Percentiles rank a stretch among this genome's conserved stretches.
phyloP scores from a whole-genome alignment of 2,113 vertebrate species.

The Spea multiplicata region DNA sequence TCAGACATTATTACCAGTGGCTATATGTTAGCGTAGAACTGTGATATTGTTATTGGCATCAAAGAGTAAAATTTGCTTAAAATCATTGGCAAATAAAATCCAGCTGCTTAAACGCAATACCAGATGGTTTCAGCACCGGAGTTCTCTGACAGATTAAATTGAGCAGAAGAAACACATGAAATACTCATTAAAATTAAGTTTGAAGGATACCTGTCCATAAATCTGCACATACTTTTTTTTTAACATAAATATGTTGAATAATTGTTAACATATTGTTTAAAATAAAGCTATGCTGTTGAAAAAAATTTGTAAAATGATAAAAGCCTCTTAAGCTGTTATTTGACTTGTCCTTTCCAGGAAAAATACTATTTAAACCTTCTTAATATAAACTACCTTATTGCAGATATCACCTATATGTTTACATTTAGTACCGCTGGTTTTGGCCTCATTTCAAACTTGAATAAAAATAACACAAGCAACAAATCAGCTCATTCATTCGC shows the following conservation, averaged over 20 bases:
- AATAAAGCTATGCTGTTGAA: conserved; percentile 48
- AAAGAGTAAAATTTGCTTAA: conserved; percentile 54
- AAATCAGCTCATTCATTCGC: conserved; percentile 19
- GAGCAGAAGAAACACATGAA: conserved; percentile 69
- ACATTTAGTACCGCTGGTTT: conserved; percentile 19
- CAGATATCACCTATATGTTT: conserved; percentile 34
- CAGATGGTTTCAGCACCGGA: conserved; percentile 63
- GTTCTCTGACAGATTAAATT: conserved; percentile 67
- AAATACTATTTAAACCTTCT: conserved; percentile 15
- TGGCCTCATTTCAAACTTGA: not conserved
- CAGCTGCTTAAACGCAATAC: conserved; percentile 68
- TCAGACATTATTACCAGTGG: not conserved
- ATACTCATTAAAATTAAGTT: conserved; percentile 70
- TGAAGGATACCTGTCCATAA: conserved; percentile 65
- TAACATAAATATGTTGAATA: conserved; percentile 23
- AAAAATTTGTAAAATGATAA: conserved; percentile 43
- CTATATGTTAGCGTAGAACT: not conserved
- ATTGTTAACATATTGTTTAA: conserved; percentile 51
- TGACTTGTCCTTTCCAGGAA: conserved; percentile 42
- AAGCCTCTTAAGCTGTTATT: conserved; percentile 45
- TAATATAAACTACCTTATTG: conserved; percentile 25
- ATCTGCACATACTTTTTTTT: conserved; percentile 42
- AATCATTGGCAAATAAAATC: conserved; percentile 59
- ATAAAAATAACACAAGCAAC: conserved; percentile 21
- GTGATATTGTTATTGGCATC: conserved; percentile 56